Evolutionary conservation across 2,888 invertebrate genomes (phyloP).

Genomic region (Nemoura dubitans): DNA sequence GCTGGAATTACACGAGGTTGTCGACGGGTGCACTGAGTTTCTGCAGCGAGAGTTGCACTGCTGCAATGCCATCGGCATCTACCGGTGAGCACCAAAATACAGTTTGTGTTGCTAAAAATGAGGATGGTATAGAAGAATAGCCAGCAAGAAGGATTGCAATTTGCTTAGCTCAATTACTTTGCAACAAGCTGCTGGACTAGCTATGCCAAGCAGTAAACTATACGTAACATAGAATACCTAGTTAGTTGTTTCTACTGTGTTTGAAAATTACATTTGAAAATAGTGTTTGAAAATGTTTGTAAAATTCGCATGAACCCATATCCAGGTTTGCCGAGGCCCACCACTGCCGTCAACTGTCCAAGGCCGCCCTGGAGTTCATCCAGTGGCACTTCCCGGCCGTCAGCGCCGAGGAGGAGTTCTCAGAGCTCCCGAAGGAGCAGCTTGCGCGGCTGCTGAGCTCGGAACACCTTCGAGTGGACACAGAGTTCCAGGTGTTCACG

Average conservation of each 20-base stretch:
- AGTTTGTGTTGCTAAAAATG: not conserved
- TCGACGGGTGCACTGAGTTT: constrained; percentile 85
- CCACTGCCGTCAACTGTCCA: constrained; percentile 80
- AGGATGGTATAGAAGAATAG: too few species aligned
- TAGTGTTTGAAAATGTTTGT: too few species aligned
- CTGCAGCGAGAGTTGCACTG: constrained; percentile 85
- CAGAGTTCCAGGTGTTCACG: constrained; percentile 87
- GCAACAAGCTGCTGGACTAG: too few species aligned
- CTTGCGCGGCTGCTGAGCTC: constrained; percentile 82
- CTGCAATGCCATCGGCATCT: constrained; percentile 88
- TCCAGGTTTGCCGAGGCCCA: constrained; percentile 87
- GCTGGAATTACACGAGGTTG: constrained; percentile 85
- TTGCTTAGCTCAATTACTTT: too few species aligned
- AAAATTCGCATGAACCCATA: not conserved
- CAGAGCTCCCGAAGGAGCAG: constrained; percentile 81
- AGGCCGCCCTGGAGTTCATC: constrained; percentile 82
- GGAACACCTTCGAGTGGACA: constrained; percentile 87
- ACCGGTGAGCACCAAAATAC: constrained; percentile 65
- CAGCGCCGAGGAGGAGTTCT: constrained; percentile 82
- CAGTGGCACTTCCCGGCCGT: constrained; percentile 87
- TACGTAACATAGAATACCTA: too few species aligned
- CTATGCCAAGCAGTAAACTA: too few species aligned
- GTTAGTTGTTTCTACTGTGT: too few species aligned
- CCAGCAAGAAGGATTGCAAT: too few species aligned
- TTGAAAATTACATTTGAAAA: too few species aligned